These are phyloP conservation scores for Mechanitis messenoides DNA, from an alignment of 2,888 invertebrate species.

Conservation along the genomic window DNA sequence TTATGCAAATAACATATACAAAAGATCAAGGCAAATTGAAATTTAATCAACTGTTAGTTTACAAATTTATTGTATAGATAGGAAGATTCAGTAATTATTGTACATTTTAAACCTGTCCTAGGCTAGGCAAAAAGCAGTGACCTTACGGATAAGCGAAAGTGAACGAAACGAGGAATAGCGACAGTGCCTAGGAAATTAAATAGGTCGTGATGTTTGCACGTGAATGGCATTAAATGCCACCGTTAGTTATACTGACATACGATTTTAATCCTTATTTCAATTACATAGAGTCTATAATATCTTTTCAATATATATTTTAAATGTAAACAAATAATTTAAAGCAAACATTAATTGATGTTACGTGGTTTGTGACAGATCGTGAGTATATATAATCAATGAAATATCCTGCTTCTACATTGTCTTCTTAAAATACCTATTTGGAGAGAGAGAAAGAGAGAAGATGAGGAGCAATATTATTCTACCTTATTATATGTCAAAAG, in stretches of 20 bases:
- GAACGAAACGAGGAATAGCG: slow-evolving; percentile 47
- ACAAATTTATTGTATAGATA: slow-evolving; percentile 9
- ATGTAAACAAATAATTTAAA: neutral
- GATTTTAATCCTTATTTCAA: slow-evolving; percentile 7
- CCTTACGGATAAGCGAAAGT: slow-evolving; percentile 38
- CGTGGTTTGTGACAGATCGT: neutral
- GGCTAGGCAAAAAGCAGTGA: slow-evolving; percentile 24
- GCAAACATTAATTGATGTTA: neutral
- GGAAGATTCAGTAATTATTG: slow-evolving; percentile 9
- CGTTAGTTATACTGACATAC: slow-evolving; percentile 24
- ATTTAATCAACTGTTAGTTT: slow-evolving; percentile 15
- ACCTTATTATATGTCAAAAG: too few relatives aligned
- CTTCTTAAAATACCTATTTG: too few relatives aligned
- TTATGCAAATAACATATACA: slow-evolving; percentile 17
- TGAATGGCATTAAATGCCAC: slow-evolving; percentile 30
- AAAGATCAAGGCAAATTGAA: slow-evolving; percentile 24
- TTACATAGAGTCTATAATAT: neutral
- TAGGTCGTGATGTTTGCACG: slow-evolving; percentile 35
- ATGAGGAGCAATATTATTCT: too few relatives aligned
- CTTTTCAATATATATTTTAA: neutral
- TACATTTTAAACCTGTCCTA: slow-evolving; percentile 13
- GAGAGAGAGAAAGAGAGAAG: too few relatives aligned
- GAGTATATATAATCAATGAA: neutral
- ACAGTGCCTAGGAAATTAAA: slow-evolving; percentile 35
- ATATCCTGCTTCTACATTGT: too few relatives aligned